Evolutionary conservation across 1,140 invertebrate genomes (phyloP), one percentile per base, ranked within the genome.

Genomic region (Platyura marginata): DNA sequence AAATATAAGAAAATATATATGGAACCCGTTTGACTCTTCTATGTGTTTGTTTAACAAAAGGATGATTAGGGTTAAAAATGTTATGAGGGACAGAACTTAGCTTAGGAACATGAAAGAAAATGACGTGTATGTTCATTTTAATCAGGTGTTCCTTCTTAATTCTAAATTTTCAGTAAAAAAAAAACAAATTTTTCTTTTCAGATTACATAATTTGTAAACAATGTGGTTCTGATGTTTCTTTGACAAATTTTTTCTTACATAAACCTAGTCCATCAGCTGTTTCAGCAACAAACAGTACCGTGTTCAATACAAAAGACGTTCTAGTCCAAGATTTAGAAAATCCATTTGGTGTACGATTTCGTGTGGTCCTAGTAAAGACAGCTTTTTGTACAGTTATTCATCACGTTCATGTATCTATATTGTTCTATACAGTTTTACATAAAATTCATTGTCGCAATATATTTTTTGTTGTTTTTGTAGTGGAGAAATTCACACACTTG

Each of bases 291-390:
- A 40, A 40, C 23, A 10, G 15, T n/a, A 23, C 38, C 10, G 21
- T 40, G 3, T 23, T 18, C 38, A 23, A 23, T 23, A 13, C 21
- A 5, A 21, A 22, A 13, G 23, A 21, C 10, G 16, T 40, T 22
- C 22, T 40, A 9, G 38, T 40, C 20, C 38, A 40, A 23, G 11
- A 21, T 22, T 16, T 40, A 23, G 38, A 40, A 23, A 40, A 40
- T 40, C 21, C 38, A 5, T 5, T 16, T 23, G 21, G 21, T 15
- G 21, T 40, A 22, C 38, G 21, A 22, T 40, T 40, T n/a, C 9
- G 23, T n/a, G 9, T 40, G 3, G 20, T 23, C 13, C 21, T 23
- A 9, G 38, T 40, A n/a, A 21, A 18, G n/a, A 40, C 13, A n/a
- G 38, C 38, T 2, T 11, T 18, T 9, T 40, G 38, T 23, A 21